Percentiles rank a stretch among this genome's conserved stretches.
Conservation (phyloP, 2,797 vertebrate species). For the Passerculus sandwichensis region DNA sequence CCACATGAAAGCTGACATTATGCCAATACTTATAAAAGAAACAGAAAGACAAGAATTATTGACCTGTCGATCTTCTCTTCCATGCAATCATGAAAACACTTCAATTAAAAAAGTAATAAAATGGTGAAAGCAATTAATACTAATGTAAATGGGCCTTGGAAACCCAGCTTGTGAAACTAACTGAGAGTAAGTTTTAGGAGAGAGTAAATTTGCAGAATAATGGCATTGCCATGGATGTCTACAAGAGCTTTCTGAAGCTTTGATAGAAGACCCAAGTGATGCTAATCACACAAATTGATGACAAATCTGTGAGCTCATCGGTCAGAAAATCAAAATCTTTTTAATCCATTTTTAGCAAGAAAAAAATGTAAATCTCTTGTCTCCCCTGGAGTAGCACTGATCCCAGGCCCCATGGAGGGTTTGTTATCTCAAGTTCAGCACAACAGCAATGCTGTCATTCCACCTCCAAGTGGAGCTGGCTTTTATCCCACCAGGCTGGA, state of each 20-base stretch:
- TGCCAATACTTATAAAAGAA: not conserved
- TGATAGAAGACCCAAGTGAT: not conserved
- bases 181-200: not conserved
- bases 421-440: not conserved
- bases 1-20: not conserved
- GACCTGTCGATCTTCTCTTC: not conserved
- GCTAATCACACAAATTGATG: not conserved
- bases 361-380: not conserved
- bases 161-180: not conserved
- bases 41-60: not conserved
- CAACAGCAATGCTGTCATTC: accelerated
- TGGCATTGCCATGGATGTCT: accelerated
- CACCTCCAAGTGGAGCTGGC: not conserved
- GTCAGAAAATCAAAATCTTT: not conserved
- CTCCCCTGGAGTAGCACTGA: not conserved
- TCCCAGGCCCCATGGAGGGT: not conserved
- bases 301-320: not conserved
- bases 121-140: not conserved
- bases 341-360: not conserved
- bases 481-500: not conserved
- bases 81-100: not conserved
- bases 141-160: not conserved
- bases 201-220: not conserved
- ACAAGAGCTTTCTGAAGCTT: not conserved
- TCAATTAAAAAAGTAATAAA: not conserved